Conservation (phyloP, 2,797 vertebrate genomes). For the Linurgus olivaceus region DNA sequence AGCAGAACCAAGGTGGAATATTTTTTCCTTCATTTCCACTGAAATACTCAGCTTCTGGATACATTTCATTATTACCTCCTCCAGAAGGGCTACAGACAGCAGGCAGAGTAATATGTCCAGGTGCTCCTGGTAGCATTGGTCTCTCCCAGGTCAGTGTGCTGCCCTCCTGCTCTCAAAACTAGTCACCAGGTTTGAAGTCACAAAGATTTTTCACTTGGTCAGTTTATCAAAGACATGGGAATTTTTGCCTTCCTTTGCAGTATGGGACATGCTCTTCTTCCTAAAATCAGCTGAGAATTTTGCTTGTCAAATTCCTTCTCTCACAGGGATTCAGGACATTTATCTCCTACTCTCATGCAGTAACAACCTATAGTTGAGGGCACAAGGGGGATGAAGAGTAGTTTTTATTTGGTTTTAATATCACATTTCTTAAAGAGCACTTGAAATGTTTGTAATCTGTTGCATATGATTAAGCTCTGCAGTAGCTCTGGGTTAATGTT, state of each 20-base stretch:
- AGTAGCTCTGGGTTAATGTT: not conserved
- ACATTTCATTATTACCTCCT: not conserved
- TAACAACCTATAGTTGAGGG: not conserved
- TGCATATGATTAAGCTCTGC: not conserved
- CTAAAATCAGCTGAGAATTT: not conserved
- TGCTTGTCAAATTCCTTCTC: not conserved
- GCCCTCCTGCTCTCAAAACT: not conserved
- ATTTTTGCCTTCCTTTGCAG: not conserved
- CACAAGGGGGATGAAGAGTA: accelerated
- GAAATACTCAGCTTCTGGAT: not conserved
- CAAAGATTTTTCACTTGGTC: not conserved
- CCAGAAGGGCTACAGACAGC: not conserved
- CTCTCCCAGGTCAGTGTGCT: not conserved
- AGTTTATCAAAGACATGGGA: not conserved
- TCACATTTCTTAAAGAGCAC: not conserved
- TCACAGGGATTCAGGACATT: not conserved
- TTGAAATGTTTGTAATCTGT: not conserved
- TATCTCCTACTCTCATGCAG: not conserved
- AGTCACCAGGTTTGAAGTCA: not conserved
- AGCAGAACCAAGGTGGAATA: not conserved
- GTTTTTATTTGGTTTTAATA: not conserved
- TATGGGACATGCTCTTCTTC: not conserved
- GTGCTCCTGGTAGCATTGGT: not conserved
- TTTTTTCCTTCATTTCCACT: not conserved
- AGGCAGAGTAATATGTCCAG: not conserved